These are phyloP conservation scores for Nomada flava DNA, from an alignment of 2,888 invertebrate genomes.

Conservation along the genomic window DNA sequence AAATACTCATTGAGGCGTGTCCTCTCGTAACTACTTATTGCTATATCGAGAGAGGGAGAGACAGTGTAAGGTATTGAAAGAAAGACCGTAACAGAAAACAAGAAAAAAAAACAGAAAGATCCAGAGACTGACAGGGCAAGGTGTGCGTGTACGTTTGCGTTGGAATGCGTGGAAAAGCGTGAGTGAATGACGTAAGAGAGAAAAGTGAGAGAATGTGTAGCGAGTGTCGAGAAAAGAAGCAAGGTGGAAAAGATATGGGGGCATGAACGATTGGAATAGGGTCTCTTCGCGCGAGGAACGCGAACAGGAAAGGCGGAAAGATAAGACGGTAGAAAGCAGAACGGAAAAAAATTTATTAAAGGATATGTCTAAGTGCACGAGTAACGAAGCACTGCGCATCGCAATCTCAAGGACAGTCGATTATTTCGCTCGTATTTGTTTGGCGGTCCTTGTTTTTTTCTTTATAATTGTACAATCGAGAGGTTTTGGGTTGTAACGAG, in stretches of 20 bases:
- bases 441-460: slow-evolving; percentile 73
- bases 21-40: slow-evolving; percentile 75
- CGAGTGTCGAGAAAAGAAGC: slow-evolving; percentile 26
- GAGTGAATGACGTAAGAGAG: slow-evolving; percentile 43
- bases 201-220: slow-evolving; percentile 53
- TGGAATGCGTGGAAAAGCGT: slow-evolving; percentile 40
- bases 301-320: slow-evolving; percentile 29
- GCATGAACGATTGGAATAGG: slow-evolving; percentile 28
- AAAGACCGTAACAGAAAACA: slow-evolving; percentile 26
- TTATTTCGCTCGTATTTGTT: slow-evolving; percentile 73
- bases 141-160: slow-evolving; percentile 48
- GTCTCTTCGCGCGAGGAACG: slow-evolving; percentile 50
- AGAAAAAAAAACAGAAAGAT: slow-evolving; percentile 20
- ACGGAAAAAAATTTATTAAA: slow-evolving; percentile 35
- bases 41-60: slow-evolving; percentile 71
- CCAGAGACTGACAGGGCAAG: slow-evolving; percentile 40
- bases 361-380: slow-evolving; percentile 44
- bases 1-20: slow-evolving; percentile 76
- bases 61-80: slow-evolving; percentile 17
- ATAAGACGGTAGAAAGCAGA: slow-evolving; percentile 27
- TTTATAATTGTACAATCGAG: slow-evolving; percentile 75
- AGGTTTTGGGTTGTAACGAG: slow-evolving; percentile 74
- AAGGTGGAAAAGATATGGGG: slow-evolving; percentile 28
- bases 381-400: slow-evolving; percentile 61
- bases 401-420: slow-evolving; percentile 65